Evolutionary conservation across 2,888 invertebrate genomes (phyloP), one percentile per base, ranked within the genome.

Genomic region (Tholera decimalis): DNA sequence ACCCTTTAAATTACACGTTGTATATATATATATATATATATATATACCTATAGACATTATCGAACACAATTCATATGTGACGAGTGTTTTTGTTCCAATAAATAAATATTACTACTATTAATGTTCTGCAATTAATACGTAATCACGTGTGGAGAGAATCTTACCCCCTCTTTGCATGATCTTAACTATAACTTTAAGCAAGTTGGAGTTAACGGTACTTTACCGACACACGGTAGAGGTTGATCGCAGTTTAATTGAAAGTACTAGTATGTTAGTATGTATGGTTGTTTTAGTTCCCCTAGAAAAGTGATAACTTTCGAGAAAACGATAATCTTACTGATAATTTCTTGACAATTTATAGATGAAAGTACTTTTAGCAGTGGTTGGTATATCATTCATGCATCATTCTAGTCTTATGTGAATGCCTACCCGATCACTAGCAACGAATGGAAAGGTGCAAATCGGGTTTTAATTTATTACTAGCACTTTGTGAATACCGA

Each of bases 401-500:
- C n/a, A n/a, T n/a, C n/a, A n/a, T n/a, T n/a, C 26, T 24, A 67
- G 46, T 65, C n/a, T 11, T 8, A 65, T 65, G 30, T 9, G 22
- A 68, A 68, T 68, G 7, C 18, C 22, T 33, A 13, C 13, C 24
- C 13, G 1, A 3, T 22, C 18, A 18, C 30, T 18, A 39, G 20
- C 33, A 15, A 15, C 13, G 3, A 46, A 47, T 41, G n/a, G 51
- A 62, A 47, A 71, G 46, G 53, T 35, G 70, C 13, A n/a, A n/a
- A n/a, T n/a, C n/a, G n/a, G n/a, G 30, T 62, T 62, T 63, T 44
- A 72, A 72, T 69, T 64, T 55, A 72, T 63, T 55, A 39, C 64
- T n/a, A n/a, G 37, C 28, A 63, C 37, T 62, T 20, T 30, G 26
- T 24, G 49, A 24, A 41, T 47, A 46, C 28, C 47, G n/a, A 35